Evolutionary conservation across 1,140 invertebrate species (phyloP).

Genomic region (Macrobrachium rosenbergii): DNA sequence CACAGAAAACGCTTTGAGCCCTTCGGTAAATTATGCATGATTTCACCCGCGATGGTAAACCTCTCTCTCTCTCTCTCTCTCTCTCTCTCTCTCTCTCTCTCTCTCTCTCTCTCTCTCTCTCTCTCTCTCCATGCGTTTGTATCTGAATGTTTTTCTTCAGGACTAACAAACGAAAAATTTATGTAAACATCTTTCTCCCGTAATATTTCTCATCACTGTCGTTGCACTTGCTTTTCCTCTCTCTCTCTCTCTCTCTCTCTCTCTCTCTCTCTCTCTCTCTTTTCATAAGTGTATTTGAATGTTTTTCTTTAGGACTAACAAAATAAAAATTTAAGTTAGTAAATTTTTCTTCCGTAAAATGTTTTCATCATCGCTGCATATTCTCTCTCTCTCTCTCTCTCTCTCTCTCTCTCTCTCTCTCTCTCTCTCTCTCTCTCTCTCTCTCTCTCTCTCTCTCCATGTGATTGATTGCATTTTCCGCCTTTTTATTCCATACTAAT

Average conservation of each 20-base stretch:
- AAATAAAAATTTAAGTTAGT: too few relatives aligned
- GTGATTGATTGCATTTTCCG: background rate
- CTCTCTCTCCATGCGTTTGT: background rate
- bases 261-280: slow-evolving; percentile 20
- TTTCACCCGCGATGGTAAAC: background rate
- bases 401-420: slow-evolving; percentile 2
- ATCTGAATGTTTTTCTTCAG: background rate
- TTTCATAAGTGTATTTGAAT: too few relatives aligned
- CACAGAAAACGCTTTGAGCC: too few relatives aligned
- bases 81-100: slow-evolving; percentile 18
- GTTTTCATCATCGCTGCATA: too few relatives aligned
- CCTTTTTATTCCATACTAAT: too few relatives aligned
- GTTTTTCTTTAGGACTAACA: too few relatives aligned
- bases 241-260: background rate
- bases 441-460: slow-evolving; percentile 32
- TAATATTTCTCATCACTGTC: background rate
- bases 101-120: background rate
- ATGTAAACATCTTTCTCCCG: too few relatives aligned
- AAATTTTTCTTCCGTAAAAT: too few relatives aligned
- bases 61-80: background rate
- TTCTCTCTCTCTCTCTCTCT: slow-evolving; percentile 20
- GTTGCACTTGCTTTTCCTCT: too few relatives aligned
- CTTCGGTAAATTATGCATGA: too few relatives aligned
- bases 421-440: slow-evolving; percentile 30
- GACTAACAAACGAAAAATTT: too few relatives aligned